Base-by-base conservation (phyloP, 2,113 vertebrate species). In the Oncorhynchus keta region DNA sequence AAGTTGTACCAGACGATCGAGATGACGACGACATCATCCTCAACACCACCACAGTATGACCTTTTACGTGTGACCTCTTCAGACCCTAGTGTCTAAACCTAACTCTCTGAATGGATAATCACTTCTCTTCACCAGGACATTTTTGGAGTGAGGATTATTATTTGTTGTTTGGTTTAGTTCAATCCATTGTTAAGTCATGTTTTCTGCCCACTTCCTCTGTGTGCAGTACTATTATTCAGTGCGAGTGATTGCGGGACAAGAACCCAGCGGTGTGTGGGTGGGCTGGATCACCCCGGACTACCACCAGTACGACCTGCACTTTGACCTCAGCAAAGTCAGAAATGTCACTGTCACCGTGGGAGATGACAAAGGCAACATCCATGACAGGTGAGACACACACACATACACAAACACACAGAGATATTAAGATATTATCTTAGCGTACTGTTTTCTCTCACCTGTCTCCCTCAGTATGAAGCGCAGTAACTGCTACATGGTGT, bases 401-500 rank as follows among this genome's bases (percentile, higher is more conserved):
- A 68, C 30, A 20, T 0, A 68, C 26, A 75, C 48, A 75, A 3
- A 76, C 18, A 57, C 64, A 32, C 49, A 57, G n/a, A 55, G 49
- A 51, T 35, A 51, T 35, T 35, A 26, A 51, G 28, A 14, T 18
- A 24, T 20, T 26, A 12, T 51, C 48, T 48, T 24, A 71, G 35
- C 14, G 12, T 1, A 30, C 22, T 18, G 4, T 35, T 16, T 26
- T 16, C 32, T 71, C 48, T 32, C 62, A 28, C 2, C 8, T 73
- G 59, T 1, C 59, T 75, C 45, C 51, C 1, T 35, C 85, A 98
- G 97, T 88, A 95, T 98, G 83, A 98, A 97, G 78, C 93, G 96
- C 75, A 97, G 95, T 87, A 98, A 96, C 90, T 98, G 97, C 87
- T 97, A 97, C 92, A 97, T 98, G 96, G 96, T 98, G 1, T 97